Conservation (phyloP, 2,113 vertebrate genomes). For the Balaeniceps rex region DNA sequence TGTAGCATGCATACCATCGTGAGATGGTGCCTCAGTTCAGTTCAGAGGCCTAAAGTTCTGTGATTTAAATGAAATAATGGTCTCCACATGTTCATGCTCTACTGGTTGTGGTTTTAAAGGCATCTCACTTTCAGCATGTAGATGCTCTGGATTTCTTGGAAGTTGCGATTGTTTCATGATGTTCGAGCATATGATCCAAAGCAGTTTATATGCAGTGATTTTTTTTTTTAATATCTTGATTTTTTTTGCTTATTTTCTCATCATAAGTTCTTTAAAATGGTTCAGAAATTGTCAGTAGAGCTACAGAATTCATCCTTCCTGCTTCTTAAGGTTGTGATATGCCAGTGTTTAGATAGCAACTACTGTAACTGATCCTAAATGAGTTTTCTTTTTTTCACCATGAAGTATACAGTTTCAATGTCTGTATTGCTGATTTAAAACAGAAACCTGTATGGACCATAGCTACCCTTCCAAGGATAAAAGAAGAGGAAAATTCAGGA, state of each 20-base stretch:
- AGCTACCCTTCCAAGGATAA: neutral
- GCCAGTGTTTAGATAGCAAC: neutral
- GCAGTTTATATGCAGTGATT: neutral
- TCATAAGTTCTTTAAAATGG: neutral
- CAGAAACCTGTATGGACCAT: neutral
- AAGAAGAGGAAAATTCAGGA: neutral
- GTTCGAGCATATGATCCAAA: neutral
- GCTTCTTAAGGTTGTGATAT: neutral
- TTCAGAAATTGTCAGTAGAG: neutral
- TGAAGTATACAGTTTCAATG: no score
- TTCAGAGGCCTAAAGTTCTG: neutral
- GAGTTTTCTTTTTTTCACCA: neutral
- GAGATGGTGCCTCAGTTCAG: neutral
- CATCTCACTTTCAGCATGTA: neutral
- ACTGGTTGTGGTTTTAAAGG: neutral
- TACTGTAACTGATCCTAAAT: neutral
- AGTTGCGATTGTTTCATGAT: neutral
- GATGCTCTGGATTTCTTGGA: neutral
- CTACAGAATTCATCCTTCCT: neutral
- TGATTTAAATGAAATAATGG: neutral
- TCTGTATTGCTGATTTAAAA: neutral
- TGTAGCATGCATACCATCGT: neutral
- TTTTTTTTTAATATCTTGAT: neutral
- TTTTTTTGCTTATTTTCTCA: neutral
- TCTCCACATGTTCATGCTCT: neutral